Conservation (phyloP, 2,113 vertebrate genomes). For the Hyperopisus bebe region DNA sequence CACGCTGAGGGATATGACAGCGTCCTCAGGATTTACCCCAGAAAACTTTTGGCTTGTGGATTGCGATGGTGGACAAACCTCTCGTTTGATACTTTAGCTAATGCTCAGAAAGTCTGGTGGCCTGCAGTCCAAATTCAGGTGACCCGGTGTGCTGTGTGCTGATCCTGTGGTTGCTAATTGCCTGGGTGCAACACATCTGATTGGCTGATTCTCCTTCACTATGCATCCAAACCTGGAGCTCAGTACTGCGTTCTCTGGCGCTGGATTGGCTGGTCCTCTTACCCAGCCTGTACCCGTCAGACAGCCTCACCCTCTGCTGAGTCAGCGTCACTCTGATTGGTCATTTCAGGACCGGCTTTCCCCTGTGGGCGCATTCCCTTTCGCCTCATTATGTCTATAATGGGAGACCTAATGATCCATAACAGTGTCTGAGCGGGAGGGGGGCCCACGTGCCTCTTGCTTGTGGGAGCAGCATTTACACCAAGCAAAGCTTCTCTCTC, state of each 20-base stretch:
- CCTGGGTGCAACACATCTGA: background rate
- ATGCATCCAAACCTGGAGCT: background rate
- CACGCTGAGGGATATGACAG: background rate
- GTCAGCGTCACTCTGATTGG: background rate
- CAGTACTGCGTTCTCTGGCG: background rate
- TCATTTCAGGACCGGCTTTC: background rate
- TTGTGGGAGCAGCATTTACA: background rate
- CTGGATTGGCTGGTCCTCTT: background rate
- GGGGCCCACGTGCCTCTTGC: background rate
- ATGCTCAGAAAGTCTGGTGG: background rate
- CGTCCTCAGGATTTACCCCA: background rate
- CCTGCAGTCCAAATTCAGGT: background rate
- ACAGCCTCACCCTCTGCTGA: background rate
- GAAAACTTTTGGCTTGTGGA: background rate
- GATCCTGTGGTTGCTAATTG: background rate
- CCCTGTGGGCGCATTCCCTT: background rate
- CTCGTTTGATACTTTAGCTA: background rate
- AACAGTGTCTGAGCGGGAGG: background rate
- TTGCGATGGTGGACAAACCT: background rate
- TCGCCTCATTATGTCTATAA: constrained; percentile 2
- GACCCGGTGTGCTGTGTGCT: background rate
- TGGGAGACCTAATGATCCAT: constrained; percentile 3
- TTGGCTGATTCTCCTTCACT: background rate
- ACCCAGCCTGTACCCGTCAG: background rate
- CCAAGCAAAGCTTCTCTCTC: background rate